Evolutionary conservation across 2,797 vertebrate genomes (phyloP), one percentile per base, ranked within the genome.

Genomic region (Mormyrus proboscirostris): DNA sequence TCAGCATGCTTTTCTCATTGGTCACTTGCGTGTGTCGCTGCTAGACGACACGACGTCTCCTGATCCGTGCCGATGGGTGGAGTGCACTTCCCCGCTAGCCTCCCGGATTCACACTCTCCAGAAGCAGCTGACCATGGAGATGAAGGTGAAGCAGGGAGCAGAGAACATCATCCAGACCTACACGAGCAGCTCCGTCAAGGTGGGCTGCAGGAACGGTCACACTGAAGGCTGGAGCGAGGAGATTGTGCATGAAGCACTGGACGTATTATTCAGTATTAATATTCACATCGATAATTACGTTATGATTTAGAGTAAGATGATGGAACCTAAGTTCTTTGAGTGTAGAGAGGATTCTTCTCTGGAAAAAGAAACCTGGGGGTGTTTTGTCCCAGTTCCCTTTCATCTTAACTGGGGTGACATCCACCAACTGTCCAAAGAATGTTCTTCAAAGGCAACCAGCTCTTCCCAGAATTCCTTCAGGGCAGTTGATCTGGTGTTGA

Each of bases 81-180:
- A 97, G 62, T 94, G 93, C 50, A 94, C 92, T 0, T 96, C 96
- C 53, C 96, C 96, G 0, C 91, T 95, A 88, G 93, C 94, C 16
- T 93, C 93, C 87, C 96, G 96, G 47, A 91, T 97, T 89, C 95
- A 95, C 91, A 96, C 96, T 16, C 94, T 99, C 62, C 97, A 95
- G 94, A 98, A 96, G 90, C 98, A 99, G 93, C 95, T 99, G n/a
- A 97, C 97, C 4, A 97, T 99, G 90, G 98, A 99, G 94, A 95
- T 96, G 90, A 99, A 99, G 92, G 98, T 99, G 57, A 98, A 97
- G 89, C 98, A 99, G 94, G 98, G 98, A 1, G 98, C 98, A 0
- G 98, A 98, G 94, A 99, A 99, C 91, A 98, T 99, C 94, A 98
- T 98, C 86, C 97, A 97, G 90, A 98, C 96, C 1, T 99, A 96